These are phyloP conservation scores for Narcine bancroftii DNA, from an alignment of 2,113 vertebrate genomes.

Conservation along the genomic window DNA sequence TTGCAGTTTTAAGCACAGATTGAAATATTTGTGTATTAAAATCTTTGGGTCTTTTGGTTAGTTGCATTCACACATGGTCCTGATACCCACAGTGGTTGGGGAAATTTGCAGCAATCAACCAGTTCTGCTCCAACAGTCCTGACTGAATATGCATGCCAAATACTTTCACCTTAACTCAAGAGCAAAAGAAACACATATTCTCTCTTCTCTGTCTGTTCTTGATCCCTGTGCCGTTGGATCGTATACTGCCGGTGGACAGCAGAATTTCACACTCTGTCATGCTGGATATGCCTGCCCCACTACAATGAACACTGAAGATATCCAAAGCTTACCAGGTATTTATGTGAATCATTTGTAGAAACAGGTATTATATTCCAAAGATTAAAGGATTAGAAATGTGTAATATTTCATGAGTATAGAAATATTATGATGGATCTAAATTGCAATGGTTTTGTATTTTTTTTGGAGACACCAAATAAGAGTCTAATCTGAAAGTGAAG, in stretches of 20 bases:
- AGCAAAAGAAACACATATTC: background rate
- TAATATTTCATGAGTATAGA: background rate
- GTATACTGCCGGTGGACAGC: background rate
- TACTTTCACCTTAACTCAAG: background rate
- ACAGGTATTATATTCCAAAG: background rate
- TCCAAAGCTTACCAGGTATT: slow-evolving; percentile 21
- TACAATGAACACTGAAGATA: background rate
- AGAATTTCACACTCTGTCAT: slow-evolving; percentile 7
- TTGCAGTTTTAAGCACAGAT: no score
- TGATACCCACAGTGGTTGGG: no score
- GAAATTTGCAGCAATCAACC: no score
- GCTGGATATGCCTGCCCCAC: slow-evolving; percentile 14
- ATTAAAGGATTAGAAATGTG: background rate
- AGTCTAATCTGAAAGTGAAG: background rate
- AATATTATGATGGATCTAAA: no score
- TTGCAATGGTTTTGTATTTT: background rate
- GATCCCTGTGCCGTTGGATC: background rate
- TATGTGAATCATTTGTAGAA: background rate
- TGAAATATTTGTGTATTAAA: no score
- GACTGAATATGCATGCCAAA: background rate
- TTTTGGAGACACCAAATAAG: background rate
- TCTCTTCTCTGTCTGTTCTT: background rate
- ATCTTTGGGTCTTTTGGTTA: no score
- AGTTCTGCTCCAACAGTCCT: no score
- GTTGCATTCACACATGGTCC: no score